Base-by-base conservation (phyloP, 2,113 vertebrate genomes). In the Oncorhynchus tshawytscha region DNA sequence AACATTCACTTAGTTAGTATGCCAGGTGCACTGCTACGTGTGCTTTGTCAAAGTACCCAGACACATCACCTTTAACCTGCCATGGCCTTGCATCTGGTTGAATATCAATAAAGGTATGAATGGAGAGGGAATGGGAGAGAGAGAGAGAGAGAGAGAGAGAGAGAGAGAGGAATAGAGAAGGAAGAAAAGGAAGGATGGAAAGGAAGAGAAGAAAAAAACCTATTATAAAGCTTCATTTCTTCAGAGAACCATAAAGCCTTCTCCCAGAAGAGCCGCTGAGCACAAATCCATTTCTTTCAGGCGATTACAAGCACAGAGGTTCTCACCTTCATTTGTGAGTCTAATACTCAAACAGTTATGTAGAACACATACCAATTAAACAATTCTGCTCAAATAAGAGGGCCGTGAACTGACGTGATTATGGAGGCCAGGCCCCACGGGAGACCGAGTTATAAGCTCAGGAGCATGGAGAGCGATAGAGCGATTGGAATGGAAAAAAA, bases 281-380 rank as follows among this genome's bases (percentile, higher is more conserved):
- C 92, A 84, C 94, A 94, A 95, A 95, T 95, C 95, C 95, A 96
- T 96, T 96, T 95, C 93, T 92, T 94, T 93, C 92, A 94, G 95
- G 96, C 94, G 94, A 96, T 96, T 96, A 96, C 94, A 95, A 96
- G 95, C 94, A 93, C 92, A 89, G 94, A 96, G 95, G 95, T 96
- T 96, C 95, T 96, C 96, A 94, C 95, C 95, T 96, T 95, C 94
- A 95, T 95, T 95, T 95, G 93, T 94, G 94, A 95, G 93, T 95
- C 94, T 95, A 95, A 96, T 95, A 93, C 94, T 94, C 94, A 88
- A 87, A 94, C 94, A 82, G 93, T 95, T 95, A 96, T 94, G 94
- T 94, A 95, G 95, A 96, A 96, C 95, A 95, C 94, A 95, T 93
- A 95, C 94, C 95, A 95, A 95, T 96, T 96, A 94, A 96, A 94